phyloP scores from a whole-genome alignment of 2,797 vertebrate species.

The Mionectes olivaceus region DNA sequence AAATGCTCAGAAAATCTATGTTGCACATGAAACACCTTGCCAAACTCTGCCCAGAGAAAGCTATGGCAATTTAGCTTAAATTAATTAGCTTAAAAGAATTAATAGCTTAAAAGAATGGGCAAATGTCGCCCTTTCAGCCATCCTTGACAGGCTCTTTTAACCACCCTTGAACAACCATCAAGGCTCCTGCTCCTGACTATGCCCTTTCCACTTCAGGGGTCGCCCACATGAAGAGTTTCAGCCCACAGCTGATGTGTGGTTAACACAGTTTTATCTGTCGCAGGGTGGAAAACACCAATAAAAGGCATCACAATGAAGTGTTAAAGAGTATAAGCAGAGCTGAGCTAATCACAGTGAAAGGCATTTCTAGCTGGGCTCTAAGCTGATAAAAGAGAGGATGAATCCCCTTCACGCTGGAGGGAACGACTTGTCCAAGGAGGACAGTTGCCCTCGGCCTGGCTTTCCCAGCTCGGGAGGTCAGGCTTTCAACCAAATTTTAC shows the following conservation, averaged over 20 bases:
- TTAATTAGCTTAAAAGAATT: not conserved
- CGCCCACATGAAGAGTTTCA: not conserved
- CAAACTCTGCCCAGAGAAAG: not conserved
- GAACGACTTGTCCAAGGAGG: not conserved
- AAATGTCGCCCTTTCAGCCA: not conserved
- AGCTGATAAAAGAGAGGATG: not conserved
- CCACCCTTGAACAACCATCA: not conserved
- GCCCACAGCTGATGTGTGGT: not conserved
- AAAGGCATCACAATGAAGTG: not conserved
- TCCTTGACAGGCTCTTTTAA: not conserved
- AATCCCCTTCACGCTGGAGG: not conserved
- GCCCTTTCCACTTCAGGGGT: not conserved
- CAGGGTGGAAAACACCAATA: not conserved
- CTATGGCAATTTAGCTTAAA: not conserved
- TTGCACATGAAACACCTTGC: not conserved
- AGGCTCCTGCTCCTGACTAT: not conserved
- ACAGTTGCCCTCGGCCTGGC: not conserved
- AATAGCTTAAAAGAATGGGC: not conserved
- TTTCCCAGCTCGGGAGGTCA: not conserved
- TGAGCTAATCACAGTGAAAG: slow-evolving; percentile 12
- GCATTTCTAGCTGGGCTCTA: not conserved
- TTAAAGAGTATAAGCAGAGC: not conserved
- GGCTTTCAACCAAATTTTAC: not conserved
- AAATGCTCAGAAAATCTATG: not conserved
- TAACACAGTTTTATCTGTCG: not conserved